These are phyloP conservation scores for Drosophila pachea DNA, from an alignment of 1,140 invertebrate species.

Conservation along the genomic window DNA sequence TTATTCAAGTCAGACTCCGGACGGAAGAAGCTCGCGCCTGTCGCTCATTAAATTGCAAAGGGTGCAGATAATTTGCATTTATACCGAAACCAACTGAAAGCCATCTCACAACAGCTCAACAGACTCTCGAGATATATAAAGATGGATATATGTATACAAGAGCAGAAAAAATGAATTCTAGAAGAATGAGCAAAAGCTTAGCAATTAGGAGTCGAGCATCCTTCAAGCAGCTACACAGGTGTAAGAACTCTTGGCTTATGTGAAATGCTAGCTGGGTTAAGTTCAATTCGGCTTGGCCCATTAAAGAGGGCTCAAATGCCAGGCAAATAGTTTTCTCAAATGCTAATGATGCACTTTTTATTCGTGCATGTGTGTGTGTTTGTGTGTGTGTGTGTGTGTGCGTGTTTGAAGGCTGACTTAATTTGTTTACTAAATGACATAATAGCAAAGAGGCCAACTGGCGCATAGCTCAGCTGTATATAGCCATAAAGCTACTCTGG, in stretches of 20 bases:
- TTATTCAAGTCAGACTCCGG: conserved; percentile 45
- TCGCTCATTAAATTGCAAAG: conserved; percentile 49
- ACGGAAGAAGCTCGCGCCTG: conserved; percentile 8
- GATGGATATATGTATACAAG: not conserved
- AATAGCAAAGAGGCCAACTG: conserved; percentile 47
- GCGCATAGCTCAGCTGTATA: conserved; percentile 9
- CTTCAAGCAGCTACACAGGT: conserved; percentile 1
- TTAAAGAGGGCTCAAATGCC: not conserved
- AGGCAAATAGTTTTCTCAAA: conserved; percentile 14
- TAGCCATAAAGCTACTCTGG: conserved; percentile 3
- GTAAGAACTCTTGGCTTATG: not conserved
- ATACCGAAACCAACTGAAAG: not conserved
- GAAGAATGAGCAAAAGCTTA: conserved; percentile 5
- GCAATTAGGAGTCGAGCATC: conserved; percentile 23
- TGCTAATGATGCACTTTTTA: conserved; percentile 37
- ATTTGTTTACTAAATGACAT: conserved; percentile 75
- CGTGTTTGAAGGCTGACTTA: conserved; percentile 43
- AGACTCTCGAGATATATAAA: not conserved
- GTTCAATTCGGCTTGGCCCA: too few species aligned
- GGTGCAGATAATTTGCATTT: conserved; percentile 32
- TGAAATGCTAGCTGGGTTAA: not conserved
- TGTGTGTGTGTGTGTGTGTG: too few species aligned
- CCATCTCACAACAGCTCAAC: not conserved
- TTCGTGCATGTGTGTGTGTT: too few species aligned
- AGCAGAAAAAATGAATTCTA: not conserved